Evolutionary conservation across 2,888 invertebrate genomes (phyloP), one percentile per base, ranked within the genome.

Genomic region (Gonocerus acuteangulatus): DNA sequence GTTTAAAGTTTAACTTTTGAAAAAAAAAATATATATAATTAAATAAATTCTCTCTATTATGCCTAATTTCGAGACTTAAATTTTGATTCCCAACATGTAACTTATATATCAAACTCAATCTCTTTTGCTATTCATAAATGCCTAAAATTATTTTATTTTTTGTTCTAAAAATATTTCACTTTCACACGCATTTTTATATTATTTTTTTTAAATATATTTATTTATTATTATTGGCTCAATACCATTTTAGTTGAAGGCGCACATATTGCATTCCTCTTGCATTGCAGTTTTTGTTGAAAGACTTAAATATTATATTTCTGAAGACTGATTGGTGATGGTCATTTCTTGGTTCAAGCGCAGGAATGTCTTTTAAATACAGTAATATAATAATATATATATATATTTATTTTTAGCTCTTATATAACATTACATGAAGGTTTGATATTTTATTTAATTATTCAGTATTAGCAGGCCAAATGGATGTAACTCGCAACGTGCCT

Each of bases 291-390:
- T 61, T 56, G 52, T 61, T 61, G 60, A 39, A 61, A 61, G 61
- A 61, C 61, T 61, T 61, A 56, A 61, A 48, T 39, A 60, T 48
- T 57, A 63, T 51, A 63, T 56, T 54, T 60, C 58, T 48, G 59
- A 66, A 66, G 66, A 66, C 66, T 66, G 66, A 66, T 62, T 61
- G 63, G 66, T 62, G 62, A 61, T 62, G 66, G 66, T 62, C 62
- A 63, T 62, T 61, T 57, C 48, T 61, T 58, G 34, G 48, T 62
- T 64, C 27, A 62, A 45, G 62, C 60, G 62, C 62, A 64, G 62
- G 62, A 64, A 60, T 36, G 32, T 59, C 42, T 52, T 58, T 58
- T 23, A 52, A n/a, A 60, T 44, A 60, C 51, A 51, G 60, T 60
- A 42, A 34, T 22, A 44, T 45, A 51, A 16, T 47, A 49, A 56